Evolutionary conservation across 1,140 invertebrate species (phyloP).

Genomic region (Asobara japonica): DNA sequence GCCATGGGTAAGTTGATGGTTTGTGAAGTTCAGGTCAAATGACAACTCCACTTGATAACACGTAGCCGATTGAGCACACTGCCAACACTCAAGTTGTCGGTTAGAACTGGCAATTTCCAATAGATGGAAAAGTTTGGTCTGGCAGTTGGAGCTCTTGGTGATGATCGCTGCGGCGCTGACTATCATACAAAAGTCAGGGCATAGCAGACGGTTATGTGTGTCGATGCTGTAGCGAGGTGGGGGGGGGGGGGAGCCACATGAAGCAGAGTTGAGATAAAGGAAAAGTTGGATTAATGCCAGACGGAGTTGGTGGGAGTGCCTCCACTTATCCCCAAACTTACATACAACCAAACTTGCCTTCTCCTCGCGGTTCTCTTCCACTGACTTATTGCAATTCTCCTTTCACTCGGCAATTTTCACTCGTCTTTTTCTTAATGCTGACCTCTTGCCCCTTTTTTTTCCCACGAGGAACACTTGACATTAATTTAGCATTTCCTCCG

Average conservation of each 20-base stretch:
- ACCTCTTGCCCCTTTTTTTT: neutral
- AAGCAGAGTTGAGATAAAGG: constrained; percentile 2
- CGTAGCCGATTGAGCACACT: neutral
- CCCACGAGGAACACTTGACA: neutral
- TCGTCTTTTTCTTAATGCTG: neutral
- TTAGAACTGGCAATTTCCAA: neutral
- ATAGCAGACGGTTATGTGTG: constrained; percentile 3
- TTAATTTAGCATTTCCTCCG: neutral
- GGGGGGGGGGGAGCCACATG: neutral
- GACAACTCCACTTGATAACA: neutral
- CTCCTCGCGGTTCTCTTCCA: constrained; percentile 30
- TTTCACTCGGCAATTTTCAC: neutral
- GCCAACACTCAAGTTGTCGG: neutral
- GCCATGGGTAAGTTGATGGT: neutral
- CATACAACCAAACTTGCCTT: constrained; percentile 44
- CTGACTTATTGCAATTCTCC: constrained; percentile 49
- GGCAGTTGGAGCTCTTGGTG: neutral
- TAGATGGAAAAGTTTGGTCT: neutral
- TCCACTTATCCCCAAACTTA: constrained; percentile 54
- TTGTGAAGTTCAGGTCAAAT: neutral
- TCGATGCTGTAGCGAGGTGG: neutral
- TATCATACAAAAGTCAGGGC: neutral
- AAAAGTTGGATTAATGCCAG: constrained; percentile 55
- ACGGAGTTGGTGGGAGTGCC: constrained; percentile 50
- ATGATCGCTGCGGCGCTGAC: neutral